Percentiles rank a stretch among this genome's conserved stretches.
These are phyloP conservation scores for Sylvia borin DNA, from an alignment of 2,797 vertebrate genomes.

Conservation along the genomic window DNA sequence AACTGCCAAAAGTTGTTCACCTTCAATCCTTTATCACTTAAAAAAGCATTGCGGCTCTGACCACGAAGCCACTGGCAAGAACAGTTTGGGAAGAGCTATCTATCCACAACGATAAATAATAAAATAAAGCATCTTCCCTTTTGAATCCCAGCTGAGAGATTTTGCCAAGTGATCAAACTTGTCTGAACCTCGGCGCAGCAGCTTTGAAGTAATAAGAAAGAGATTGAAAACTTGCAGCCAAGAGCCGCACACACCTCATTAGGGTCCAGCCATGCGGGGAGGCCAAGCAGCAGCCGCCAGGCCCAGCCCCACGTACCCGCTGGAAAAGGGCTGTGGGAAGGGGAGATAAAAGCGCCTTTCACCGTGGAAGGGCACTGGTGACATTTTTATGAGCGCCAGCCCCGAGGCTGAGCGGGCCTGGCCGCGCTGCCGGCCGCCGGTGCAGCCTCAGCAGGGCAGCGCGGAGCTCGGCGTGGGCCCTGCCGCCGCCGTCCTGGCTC, in stretches of 20 bases:
- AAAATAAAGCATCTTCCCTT: conserved; percentile 36
- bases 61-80: background rate
- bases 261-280: conserved; percentile 68
- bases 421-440: background rate
- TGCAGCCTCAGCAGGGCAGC: background rate
- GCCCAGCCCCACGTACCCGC: conserved; percentile 45
- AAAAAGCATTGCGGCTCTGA: background rate
- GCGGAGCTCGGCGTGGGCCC: background rate
- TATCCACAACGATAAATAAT: conserved; percentile 16
- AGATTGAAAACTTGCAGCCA: conserved; percentile 60
- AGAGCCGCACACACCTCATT: conserved; percentile 72
- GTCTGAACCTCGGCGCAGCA: background rate
- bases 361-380: conserved; percentile 72
- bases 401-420: conserved; percentile 27
- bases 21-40: conserved; percentile 37
- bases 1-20: conserved; percentile 40
- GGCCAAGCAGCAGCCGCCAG: conserved; percentile 53
- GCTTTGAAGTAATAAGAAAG: conserved; percentile 69
- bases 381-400: conserved; percentile 75
- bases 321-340: conserved; percentile 58
- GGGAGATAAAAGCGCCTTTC: conserved; percentile 79
- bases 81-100: background rate
- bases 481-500: background rate
- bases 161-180: conserved; percentile 59
- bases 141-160: conserved; percentile 48